phyloP scores from a whole-genome alignment of 1,140 invertebrate genomes.

The Diorhabda carinulata region DNA sequence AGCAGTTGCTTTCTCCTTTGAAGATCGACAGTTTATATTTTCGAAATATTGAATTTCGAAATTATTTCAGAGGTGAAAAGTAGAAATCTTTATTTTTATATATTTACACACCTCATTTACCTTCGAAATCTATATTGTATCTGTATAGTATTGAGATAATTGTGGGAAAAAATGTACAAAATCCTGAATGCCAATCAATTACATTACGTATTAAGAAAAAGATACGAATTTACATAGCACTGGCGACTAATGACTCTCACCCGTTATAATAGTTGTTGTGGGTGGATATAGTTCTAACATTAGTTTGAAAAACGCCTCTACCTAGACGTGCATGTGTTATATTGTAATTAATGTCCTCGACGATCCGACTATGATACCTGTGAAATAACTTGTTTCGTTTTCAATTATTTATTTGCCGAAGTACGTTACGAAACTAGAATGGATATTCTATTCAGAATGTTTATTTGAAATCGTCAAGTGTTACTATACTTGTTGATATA shows the following conservation, averaged over 20 bases:
- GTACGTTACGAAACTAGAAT: not conserved
- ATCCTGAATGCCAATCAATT: too few relatives aligned
- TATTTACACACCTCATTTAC: too few relatives aligned
- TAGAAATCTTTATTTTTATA: too few relatives aligned
- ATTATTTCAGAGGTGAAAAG: too few relatives aligned
- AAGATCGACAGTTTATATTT: too few relatives aligned
- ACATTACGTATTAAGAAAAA: too few relatives aligned
- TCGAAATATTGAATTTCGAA: too few relatives aligned
- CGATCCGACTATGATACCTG: not conserved
- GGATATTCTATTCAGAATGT: not conserved
- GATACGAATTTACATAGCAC: not conserved
- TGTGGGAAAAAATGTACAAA: too few relatives aligned
- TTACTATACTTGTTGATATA: not conserved
- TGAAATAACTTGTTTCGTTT: constrained; percentile 2
- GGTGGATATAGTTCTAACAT: not conserved
- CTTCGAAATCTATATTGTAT: too few relatives aligned
- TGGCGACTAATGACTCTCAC: not conserved
- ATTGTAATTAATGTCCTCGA: not conserved
- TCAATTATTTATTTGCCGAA: not conserved
- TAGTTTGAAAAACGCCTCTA: not conserved
- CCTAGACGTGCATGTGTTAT: not conserved
- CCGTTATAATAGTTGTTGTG: not conserved
- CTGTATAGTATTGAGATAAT: too few relatives aligned
- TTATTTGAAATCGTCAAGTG: not conserved
- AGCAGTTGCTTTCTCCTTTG: too few relatives aligned